phyloP scores from a whole-genome alignment of 2,888 invertebrate species.

The Acheta domesticus region DNA sequence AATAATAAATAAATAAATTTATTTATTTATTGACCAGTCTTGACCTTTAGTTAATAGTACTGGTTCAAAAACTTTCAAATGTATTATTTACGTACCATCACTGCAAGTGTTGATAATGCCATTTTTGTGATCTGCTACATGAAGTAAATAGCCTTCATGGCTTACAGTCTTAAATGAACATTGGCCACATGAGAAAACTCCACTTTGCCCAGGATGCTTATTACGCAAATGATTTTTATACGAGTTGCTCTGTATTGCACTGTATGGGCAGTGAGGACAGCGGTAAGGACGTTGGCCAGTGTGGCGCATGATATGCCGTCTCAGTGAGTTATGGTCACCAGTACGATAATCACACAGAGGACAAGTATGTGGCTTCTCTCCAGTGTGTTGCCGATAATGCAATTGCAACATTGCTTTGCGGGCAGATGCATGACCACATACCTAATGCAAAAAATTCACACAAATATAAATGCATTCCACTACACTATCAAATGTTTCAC shows the following conservation, averaged over 20 bases:
- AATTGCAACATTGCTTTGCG: conserved; percentile 67
- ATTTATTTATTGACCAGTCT: too few species aligned
- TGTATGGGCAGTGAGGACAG: conserved; percentile 65
- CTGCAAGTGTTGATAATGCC: conserved; percentile 41
- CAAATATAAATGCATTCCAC: too few species aligned
- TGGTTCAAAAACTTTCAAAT: background rate
- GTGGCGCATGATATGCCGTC: conserved; percentile 63
- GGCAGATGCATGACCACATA: conserved; percentile 69
- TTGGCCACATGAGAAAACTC: conserved; percentile 52
- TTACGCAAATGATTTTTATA: conserved; percentile 60
- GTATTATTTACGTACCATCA: conserved; percentile 11
- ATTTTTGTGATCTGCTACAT: conserved; percentile 55
- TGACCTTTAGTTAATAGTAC: too few species aligned
- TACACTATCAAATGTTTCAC: too few species aligned
- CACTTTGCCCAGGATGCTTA: conserved; percentile 53
- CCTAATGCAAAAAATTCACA: conserved; percentile 29
- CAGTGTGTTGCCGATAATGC: conserved; percentile 72
- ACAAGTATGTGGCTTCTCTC: conserved; percentile 73
- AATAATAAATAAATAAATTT: too few species aligned
- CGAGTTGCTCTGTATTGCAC: conserved; percentile 65
- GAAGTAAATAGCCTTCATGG: conserved; percentile 53
- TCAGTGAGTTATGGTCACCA: conserved; percentile 71
- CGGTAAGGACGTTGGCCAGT: conserved; percentile 56
- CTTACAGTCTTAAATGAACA: conserved; percentile 60
- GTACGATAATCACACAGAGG: conserved; percentile 65